Evolutionary conservation across 2,113 vertebrate species (phyloP).

Genomic region (Bubo bubo): DNA sequence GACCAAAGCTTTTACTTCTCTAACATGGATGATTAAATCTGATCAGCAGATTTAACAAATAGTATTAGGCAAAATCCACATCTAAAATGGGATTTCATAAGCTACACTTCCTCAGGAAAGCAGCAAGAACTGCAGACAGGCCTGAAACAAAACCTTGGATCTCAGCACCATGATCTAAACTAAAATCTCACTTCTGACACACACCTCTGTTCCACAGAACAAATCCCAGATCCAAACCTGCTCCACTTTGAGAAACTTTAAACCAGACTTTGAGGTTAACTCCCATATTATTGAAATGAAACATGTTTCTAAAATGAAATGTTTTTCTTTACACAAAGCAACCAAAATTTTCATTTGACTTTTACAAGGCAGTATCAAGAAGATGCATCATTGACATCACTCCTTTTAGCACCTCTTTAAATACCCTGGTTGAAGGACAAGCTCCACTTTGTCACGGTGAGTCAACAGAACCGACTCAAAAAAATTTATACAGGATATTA

Average conservation of each 20-base stretch:
- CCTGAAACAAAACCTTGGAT: background rate
- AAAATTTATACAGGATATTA: slow-evolving; percentile 34
- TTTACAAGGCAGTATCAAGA: background rate
- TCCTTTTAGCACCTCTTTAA: slow-evolving; percentile 21
- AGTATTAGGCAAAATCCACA: background rate
- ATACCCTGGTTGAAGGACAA: slow-evolving; percentile 7
- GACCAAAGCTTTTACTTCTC: background rate
- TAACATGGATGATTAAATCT: background rate
- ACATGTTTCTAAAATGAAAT: background rate
- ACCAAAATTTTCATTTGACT: background rate
- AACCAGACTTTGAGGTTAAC: background rate
- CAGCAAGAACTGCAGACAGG: background rate
- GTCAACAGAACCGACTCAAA: slow-evolving; percentile 1
- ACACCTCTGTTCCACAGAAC: background rate
- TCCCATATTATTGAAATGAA: background rate
- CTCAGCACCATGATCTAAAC: background rate
- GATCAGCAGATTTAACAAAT: background rate
- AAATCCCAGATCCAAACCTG: background rate
- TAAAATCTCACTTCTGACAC: background rate
- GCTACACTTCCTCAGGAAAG: background rate
- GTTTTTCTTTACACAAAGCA: background rate
- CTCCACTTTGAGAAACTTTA: background rate
- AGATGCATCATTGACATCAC: background rate
- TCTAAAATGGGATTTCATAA: background rate
- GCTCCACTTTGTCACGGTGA: background rate